These are phyloP conservation scores for Trachythela sp. DNA, from an alignment of 64 coral and sea anemone genomes.

Conservation along the genomic window DNA sequence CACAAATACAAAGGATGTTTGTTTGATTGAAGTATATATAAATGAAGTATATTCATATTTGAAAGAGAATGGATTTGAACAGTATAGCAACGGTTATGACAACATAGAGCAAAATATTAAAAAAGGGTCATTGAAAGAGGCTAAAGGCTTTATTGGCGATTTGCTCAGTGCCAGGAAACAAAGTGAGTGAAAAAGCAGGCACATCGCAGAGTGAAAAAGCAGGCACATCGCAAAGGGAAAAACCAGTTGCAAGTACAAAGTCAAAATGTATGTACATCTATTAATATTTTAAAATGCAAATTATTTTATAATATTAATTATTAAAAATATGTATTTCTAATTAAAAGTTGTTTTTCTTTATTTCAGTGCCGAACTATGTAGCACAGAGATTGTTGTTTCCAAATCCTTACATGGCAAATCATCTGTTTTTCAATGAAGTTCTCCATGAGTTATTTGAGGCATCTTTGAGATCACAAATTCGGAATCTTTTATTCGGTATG, in stretches of 20 bases:
- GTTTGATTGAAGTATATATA: no score
- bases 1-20: no score
- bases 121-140: not conserved
- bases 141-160: not conserved
- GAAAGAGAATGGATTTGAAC: not conserved
- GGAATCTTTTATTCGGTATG: conserved; percentile 27
- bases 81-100: not conserved
- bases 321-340: no score
- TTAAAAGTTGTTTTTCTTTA: not conserved
- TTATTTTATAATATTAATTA: not conserved
- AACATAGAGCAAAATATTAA: not conserved
- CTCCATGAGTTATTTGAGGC: conserved; percentile 31
- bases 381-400: conserved; percentile 38
- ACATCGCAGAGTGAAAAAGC: not conserved
- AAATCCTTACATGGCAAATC: conserved; percentile 16
- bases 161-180: not conserved
- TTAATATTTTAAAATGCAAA: not conserved
- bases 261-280: not conserved
- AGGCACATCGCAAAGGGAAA: not conserved
- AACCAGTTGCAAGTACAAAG: not conserved
- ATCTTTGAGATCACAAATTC: conserved; percentile 21
- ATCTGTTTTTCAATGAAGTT: conserved; percentile 42
- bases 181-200: not conserved
- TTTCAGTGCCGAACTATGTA: conserved; percentile 19
- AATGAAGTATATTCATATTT: not conserved